Evolutionary conservation across 2,113 vertebrate genomes (phyloP).

Genomic region (Paramormyrops kingsleyae): DNA sequence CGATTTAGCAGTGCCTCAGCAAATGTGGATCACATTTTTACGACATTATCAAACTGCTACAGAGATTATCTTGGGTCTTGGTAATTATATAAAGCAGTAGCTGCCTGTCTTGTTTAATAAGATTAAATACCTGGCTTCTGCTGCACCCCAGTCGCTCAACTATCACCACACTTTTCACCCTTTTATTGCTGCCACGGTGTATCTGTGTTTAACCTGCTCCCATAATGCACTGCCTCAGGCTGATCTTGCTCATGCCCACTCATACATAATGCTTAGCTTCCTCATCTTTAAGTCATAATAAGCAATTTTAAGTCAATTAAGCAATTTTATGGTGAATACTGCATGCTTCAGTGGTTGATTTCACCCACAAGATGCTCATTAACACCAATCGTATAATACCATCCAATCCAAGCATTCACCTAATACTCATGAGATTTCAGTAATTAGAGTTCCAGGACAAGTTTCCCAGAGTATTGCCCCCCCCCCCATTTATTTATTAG

Average conservation of each 20-base stretch:
- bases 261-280: background rate
- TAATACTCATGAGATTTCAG: background rate
- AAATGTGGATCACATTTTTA: background rate
- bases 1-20: background rate
- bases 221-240: background rate
- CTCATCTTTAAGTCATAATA: background rate
- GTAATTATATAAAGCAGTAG: background rate
- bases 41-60: background rate
- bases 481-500: background rate
- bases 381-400: background rate
- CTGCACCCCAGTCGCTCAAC: background rate
- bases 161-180: background rate
- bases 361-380: background rate
- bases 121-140: background rate
- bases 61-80: background rate
- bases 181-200: background rate
- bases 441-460: background rate
- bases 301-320: no score
- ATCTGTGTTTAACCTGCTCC: background rate
- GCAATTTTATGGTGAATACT: background rate
- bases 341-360: background rate
- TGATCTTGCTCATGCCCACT: background rate
- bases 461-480: background rate
- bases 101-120: background rate
- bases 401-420: background rate